A percentile compares a stretch with the other conserved stretches of the same genome.
These are phyloP conservation scores for Rhabditophanes sp. DNA, from an alignment of 2,888 invertebrate species.

Conservation along the genomic window DNA sequence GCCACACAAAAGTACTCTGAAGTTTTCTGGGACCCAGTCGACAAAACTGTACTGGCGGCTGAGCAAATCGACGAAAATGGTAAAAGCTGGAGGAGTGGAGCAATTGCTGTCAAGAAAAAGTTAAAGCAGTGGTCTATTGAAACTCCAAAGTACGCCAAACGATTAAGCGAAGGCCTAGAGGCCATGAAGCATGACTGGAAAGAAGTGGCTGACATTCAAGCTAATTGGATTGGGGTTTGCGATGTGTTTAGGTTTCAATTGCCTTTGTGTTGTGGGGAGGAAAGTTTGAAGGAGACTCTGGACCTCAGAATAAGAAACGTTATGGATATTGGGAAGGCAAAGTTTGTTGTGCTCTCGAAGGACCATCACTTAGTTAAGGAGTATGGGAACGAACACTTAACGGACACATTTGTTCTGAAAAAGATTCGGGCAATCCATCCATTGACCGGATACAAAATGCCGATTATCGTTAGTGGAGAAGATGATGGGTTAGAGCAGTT, in stretches of 20 bases:
- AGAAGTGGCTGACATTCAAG: slow-evolving; percentile 36
- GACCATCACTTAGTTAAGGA: slow-evolving; percentile 22
- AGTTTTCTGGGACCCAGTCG: slow-evolving; percentile 83
- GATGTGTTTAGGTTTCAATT: slow-evolving; percentile 36
- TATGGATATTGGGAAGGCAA: slow-evolving; percentile 16
- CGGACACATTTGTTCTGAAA: slow-evolving; percentile 12
- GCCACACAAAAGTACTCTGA: slow-evolving; percentile 58
- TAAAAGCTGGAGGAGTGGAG: slow-evolving; percentile 74
- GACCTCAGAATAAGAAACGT: slow-evolving; percentile 22
- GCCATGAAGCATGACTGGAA: slow-evolving; percentile 26
- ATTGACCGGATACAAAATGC: slow-evolving; percentile 25
- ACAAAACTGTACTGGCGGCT: slow-evolving; percentile 86
- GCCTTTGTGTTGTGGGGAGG: slow-evolving; percentile 12
- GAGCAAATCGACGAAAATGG: slow-evolving; percentile 69
- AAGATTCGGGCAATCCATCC: slow-evolving; percentile 22
- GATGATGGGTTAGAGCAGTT: slow-evolving; percentile 11
- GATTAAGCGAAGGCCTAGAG: slow-evolving; percentile 26
- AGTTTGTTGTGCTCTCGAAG: slow-evolving; percentile 23
- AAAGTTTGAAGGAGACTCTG: slow-evolving; percentile 3
- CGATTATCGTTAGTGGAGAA: slow-evolving; percentile 22
- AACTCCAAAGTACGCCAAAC: slow-evolving; percentile 55
- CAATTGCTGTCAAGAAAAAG: slow-evolving; percentile 69
- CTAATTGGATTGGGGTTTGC: slow-evolving; percentile 47
- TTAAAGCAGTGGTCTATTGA: slow-evolving; percentile 85
- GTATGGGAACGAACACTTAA: slow-evolving; percentile 4